Conservation (phyloP, 64 coral and sea anemone genomes). For the Montipora foliosa region DNA sequence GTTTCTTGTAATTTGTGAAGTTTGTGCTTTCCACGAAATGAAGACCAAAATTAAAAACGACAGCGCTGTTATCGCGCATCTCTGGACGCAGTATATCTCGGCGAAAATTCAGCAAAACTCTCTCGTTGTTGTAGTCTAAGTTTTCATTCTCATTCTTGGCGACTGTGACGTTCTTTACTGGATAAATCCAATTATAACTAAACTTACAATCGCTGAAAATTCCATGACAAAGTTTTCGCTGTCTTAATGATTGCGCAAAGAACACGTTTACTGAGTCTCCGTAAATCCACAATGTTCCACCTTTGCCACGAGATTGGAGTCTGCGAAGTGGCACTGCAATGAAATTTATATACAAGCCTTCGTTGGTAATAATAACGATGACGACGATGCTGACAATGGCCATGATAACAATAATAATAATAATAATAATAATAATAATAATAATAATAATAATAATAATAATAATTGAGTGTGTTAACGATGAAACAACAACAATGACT, state of each 20-base stretch:
- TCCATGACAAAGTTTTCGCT: constrained; percentile 58
- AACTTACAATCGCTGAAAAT: constrained; percentile 72
- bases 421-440: too few species aligned
- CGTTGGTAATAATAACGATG: too few species aligned
- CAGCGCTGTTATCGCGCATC: constrained; percentile 62
- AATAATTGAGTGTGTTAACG: too few species aligned
- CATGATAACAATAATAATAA: too few species aligned
- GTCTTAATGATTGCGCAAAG: constrained; percentile 78
- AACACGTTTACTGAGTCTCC: constrained; percentile 85
- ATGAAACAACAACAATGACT: too few species aligned
- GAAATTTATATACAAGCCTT: not conserved
- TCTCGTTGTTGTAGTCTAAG: constrained; percentile 74
- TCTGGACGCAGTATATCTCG: constrained; percentile 38
- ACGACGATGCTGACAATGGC: too few species aligned
- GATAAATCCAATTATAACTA: constrained; percentile 94
- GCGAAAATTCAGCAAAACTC: constrained; percentile 68
- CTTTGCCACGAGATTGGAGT: not conserved
- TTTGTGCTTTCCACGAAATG: constrained; percentile 94
- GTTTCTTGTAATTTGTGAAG: constrained; percentile 82
- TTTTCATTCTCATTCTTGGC: constrained; percentile 68
- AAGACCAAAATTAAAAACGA: constrained; percentile 88
- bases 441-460: too few species aligned
- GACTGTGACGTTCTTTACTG: constrained; percentile 77
- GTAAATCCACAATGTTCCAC: constrained; percentile 72
- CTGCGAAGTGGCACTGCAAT: not conserved